A percentile compares a stretch with the other conserved stretches of the same genome.
These are phyloP conservation scores for Petrocephalus sullivani DNA, from an alignment of 2,797 vertebrate genomes.

Conservation along the genomic window DNA sequence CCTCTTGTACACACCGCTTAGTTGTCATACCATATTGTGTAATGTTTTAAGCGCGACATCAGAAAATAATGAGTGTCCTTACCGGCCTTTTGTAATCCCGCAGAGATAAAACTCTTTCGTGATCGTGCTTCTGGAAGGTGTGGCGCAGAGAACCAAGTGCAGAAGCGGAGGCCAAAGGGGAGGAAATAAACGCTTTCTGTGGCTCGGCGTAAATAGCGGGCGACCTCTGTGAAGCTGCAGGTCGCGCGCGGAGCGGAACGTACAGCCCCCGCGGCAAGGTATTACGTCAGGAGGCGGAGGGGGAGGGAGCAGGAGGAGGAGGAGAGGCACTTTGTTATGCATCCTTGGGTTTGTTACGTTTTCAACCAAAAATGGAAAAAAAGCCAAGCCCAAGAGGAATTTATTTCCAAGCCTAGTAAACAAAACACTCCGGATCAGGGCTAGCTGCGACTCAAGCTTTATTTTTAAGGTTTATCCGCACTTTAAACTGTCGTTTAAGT, in stretches of 20 bases:
- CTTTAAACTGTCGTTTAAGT: neutral
- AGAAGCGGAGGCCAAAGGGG: conserved; percentile 61
- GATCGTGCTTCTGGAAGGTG: conserved; percentile 19
- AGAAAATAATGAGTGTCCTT: neutral
- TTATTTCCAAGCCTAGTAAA: neutral
- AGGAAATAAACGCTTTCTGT: conserved; percentile 44
- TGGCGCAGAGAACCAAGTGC: neutral
- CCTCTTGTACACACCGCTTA: neutral
- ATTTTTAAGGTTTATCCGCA: neutral
- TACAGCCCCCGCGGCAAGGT: neutral
- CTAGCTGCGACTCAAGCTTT: neutral
- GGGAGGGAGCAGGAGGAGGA: neutral
- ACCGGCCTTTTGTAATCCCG: neutral
- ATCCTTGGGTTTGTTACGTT: conserved; percentile 1
- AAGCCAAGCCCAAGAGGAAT: conserved; percentile 40
- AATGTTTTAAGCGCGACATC: neutral
- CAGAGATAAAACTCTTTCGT: neutral
- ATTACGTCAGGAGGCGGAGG: neutral
- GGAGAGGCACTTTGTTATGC: neutral
- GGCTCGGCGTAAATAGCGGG: conserved; percentile 28
- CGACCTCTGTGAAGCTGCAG: conserved; percentile 3
- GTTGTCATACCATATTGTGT: neutral
- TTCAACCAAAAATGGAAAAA: conserved; percentile 38
- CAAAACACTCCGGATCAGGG: neutral
- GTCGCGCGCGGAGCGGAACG: neutral